Evolutionary conservation across 2,113 vertebrate genomes (phyloP), one percentile per base, ranked within the genome.

Genomic region (Apaloderma vittatum): DNA sequence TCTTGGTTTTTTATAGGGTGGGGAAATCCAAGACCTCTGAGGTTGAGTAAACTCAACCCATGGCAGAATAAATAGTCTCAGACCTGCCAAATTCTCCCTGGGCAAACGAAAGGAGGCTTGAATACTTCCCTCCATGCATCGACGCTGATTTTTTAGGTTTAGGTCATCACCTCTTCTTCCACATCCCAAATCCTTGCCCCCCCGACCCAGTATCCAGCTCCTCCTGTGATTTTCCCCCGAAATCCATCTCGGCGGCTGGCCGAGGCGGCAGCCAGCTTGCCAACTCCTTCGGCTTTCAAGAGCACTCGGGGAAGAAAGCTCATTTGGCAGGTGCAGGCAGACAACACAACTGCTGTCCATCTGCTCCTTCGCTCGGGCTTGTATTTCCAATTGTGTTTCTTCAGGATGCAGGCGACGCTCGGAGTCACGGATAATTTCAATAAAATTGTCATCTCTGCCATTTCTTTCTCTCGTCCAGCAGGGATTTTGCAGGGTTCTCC

Each of bases 271-370:
- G 51, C 76, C 82, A 46, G 40, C 29, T 80, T 73, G 67, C 51
- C 85, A 79, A 3, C 49, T 86, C 73, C 86, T 95, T 48, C 76
- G 87, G 55, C 73, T 95, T 92, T 87, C 54, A 36, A 29, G 83
- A 88, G 84, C 48, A 36, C 94, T 80, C 0, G 2, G 81, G 70
- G 90, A 63, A 78, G 76, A 36, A 91, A 91, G 58, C 63, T 89
- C 20, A 2, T 94, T 65, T 94, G 96, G 89, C 96, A 95, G 84
- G 77, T 84, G 81, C 72, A 90, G 63, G 77, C 78, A 91, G 88
- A 29, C 51, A 92, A 68, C 7, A 82, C 82, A 97, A 87, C 87
- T 84, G 94, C 75, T 93, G 95, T 66, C 95, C 95, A 91, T 96
- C 97, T 97, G 93, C 87, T 95, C 76, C 82, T 86, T 32, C 52